Conservation (phyloP, 2,888 invertebrate species). For the Drosophila engyochracea region DNA sequence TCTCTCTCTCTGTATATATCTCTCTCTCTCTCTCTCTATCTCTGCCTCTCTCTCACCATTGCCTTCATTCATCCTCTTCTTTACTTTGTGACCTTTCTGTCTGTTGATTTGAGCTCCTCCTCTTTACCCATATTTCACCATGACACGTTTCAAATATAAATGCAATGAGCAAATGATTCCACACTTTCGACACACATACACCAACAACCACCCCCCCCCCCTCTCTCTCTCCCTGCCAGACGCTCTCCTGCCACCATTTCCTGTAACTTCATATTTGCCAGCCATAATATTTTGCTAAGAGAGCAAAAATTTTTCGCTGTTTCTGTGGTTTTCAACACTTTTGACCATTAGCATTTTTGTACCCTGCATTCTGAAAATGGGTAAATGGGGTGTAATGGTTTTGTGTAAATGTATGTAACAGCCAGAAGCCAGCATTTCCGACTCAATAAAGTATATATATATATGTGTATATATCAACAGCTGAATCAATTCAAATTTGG, state of each 20-base stretch:
- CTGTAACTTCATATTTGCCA: constrained; percentile 29
- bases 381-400: not conserved
- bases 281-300: constrained; percentile 33
- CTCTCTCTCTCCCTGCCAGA: fast-evolving
- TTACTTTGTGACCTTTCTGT: not conserved
- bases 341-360: constrained; percentile 35
- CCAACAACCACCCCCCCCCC: not conserved
- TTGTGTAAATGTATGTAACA: not conserved
- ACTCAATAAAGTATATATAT: not conserved
- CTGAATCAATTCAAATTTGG: too few species aligned
- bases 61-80: not conserved
- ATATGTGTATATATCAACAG: not conserved
- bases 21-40: not conserved
- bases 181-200: constrained; percentile 23
- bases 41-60: not conserved
- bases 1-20: not conserved
- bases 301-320: constrained; percentile 35
- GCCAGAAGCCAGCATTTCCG: not conserved
- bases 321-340: constrained; percentile 46
- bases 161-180: constrained; percentile 67
- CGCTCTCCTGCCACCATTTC: not conserved
- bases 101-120: not conserved
- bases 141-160: constrained; percentile 47
- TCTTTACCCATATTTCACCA: not conserved
- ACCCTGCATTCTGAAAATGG: not conserved